These are phyloP conservation scores for Felis chaus DNA, from an alignment of 2,113 vertebrate species.

Conservation along the genomic window DNA sequence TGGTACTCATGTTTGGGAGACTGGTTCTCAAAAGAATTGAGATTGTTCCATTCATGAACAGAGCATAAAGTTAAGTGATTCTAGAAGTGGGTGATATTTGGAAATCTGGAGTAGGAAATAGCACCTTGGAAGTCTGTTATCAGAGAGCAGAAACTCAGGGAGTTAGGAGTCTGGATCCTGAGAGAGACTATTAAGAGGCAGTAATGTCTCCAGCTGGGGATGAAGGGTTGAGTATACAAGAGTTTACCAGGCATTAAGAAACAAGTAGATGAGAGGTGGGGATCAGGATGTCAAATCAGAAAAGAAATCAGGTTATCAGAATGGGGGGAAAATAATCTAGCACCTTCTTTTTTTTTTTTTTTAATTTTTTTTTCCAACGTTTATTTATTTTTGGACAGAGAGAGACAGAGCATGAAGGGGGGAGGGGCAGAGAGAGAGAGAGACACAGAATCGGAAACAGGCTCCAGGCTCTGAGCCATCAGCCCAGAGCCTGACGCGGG, in stretches of 20 bases:
- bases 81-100: not conserved
- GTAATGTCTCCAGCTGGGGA: not conserved
- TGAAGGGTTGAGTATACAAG: not conserved
- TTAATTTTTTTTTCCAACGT: too few species aligned
- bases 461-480: too few species aligned
- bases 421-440: too few species aligned
- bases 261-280: not conserved
- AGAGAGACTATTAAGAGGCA: not conserved
- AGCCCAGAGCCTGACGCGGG: too few species aligned
- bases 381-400: too few species aligned
- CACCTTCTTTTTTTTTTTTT: too few species aligned
- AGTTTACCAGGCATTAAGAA: not conserved
- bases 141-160: not conserved
- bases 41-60: not conserved
- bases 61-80: not conserved
- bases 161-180: not conserved
- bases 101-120: not conserved
- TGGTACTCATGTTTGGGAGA: not conserved
- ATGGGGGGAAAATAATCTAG: not conserved
- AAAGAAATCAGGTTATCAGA: not conserved
- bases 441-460: too few species aligned
- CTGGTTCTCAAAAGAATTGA: not conserved
- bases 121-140: not conserved
- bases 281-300: not conserved
- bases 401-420: too few species aligned